Evolutionary conservation across 2,797 vertebrate species (phyloP).

Genomic region (Sebastes flavidus): DNA sequence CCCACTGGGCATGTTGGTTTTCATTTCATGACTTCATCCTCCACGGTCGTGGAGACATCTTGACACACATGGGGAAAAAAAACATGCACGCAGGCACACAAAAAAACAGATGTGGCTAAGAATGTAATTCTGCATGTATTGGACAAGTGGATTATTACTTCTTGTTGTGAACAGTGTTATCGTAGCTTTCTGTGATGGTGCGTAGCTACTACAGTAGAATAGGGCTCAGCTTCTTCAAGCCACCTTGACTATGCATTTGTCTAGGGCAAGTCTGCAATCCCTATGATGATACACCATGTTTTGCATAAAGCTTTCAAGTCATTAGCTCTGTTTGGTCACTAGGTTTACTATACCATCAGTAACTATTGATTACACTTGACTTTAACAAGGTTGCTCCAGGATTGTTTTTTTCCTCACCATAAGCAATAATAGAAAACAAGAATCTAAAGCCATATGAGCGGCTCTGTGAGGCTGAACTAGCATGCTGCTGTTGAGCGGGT

Average conservation of each 20-base stretch:
- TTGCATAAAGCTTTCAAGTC: slow-evolving; percentile 43
- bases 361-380: slow-evolving; percentile 16
- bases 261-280: not conserved
- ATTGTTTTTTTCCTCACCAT: slow-evolving; percentile 64
- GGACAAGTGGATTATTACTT: not conserved
- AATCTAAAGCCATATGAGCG: no score
- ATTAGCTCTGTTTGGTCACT: slow-evolving; percentile 50
- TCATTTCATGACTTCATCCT: slow-evolving; percentile 67
- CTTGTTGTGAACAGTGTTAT: not conserved
- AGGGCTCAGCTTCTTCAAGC: slow-evolving; percentile 30
- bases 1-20: slow-evolving; percentile 64
- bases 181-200: not conserved
- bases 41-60: slow-evolving; percentile 39
- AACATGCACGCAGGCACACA: slow-evolving; percentile 18
- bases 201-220: not conserved
- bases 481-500: no score
- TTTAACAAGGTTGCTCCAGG: slow-evolving; percentile 40
- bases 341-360: slow-evolving; percentile 11
- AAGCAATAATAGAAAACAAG: slow-evolving; percentile 41
- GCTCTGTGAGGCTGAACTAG: not conserved
- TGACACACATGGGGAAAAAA: slow-evolving; percentile 42
- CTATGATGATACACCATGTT: not conserved
- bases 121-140: not conserved
- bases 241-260: slow-evolving; percentile 47
- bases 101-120: not conserved